A percentile compares a stretch with the other conserved stretches of the same genome.
These are phyloP conservation scores for Serinus canaria DNA, from an alignment of 2,113 vertebrate species.

Conservation along the genomic window DNA sequence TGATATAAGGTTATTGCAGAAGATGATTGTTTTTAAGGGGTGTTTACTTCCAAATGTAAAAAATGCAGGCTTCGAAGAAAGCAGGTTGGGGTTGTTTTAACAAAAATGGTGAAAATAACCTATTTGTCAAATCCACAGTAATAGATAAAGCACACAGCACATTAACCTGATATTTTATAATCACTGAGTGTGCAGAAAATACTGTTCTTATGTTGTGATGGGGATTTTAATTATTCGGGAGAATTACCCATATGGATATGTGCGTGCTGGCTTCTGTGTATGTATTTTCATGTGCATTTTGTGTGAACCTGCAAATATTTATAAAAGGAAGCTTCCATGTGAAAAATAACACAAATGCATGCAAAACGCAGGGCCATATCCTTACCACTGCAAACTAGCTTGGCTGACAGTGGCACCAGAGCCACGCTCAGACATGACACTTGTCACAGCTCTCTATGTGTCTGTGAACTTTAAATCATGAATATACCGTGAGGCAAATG, in stretches of 20 bases:
- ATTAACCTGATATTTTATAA: neutral
- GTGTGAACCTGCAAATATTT: neutral
- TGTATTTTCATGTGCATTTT: neutral
- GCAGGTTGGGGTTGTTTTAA: neutral
- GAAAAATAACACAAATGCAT: neutral
- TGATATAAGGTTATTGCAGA: slow-evolving; percentile 1
- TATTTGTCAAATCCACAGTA: neutral
- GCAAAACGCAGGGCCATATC: neutral
- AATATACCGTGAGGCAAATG: neutral
- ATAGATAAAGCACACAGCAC: neutral
- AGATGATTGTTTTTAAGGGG: neutral
- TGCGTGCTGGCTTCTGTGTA: neutral
- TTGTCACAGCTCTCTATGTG: neutral
- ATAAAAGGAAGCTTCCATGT: neutral
- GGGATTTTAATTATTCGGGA: neutral
- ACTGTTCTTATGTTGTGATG: neutral
- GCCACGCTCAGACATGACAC: neutral
- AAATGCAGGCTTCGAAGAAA: neutral
- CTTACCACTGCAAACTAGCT: neutral
- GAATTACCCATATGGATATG: neutral
- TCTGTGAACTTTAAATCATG: slow-evolving; percentile 7
- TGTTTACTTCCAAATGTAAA: neutral
- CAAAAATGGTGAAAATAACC: neutral
- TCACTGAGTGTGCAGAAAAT: neutral
- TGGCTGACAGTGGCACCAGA: neutral